Evolutionary conservation across 2,113 vertebrate species (phyloP).

Genomic region (Ptyas mucosa): DNA sequence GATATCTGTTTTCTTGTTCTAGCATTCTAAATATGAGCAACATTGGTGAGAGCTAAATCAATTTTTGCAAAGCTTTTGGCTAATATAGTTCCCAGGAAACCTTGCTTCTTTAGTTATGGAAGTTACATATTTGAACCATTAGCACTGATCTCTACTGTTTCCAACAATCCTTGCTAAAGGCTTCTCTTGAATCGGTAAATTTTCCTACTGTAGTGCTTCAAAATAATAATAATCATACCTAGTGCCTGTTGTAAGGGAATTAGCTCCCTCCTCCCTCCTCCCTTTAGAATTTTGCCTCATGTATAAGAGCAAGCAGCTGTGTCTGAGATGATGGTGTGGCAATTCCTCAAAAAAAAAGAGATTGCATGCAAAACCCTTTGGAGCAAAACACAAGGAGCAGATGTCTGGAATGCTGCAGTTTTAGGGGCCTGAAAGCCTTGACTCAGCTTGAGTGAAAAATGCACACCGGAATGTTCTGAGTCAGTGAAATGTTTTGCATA

Average conservation of each 20-base stretch:
- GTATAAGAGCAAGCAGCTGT: neutral
- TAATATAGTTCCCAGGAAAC: conserved; percentile 23
- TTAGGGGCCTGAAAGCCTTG: conserved; percentile 28
- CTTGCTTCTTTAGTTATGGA: conserved; percentile 27
- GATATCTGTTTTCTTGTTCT: conserved; percentile 16
- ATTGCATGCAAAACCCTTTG: neutral
- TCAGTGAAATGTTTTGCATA: conserved; percentile 21
- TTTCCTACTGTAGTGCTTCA: conserved; percentile 8
- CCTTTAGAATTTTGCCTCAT: neutral
- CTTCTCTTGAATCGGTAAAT: conserved; percentile 13
- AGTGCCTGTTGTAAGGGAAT: neutral
- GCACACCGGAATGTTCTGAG: conserved; percentile 33
- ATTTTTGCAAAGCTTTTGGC: conserved; percentile 54
- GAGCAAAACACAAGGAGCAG: neutral
- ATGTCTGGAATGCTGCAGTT: conserved; percentile 32
- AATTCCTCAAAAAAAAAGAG: neutral
- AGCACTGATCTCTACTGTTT: conserved; percentile 22
- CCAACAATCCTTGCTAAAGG: conserved; percentile 44
- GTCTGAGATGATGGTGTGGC: neutral
- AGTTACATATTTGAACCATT: conserved; percentile 50
- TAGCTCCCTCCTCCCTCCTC: neutral
- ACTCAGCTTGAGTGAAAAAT: conserved; percentile 29
- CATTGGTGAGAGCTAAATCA: conserved; percentile 32
- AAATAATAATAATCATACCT: conserved; percentile 21
- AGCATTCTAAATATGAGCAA: conserved; percentile 20